Evolutionary conservation across 2,888 invertebrate genomes (phyloP), one percentile per base, ranked within the genome.

Genomic region (Drosophila merina): DNA sequence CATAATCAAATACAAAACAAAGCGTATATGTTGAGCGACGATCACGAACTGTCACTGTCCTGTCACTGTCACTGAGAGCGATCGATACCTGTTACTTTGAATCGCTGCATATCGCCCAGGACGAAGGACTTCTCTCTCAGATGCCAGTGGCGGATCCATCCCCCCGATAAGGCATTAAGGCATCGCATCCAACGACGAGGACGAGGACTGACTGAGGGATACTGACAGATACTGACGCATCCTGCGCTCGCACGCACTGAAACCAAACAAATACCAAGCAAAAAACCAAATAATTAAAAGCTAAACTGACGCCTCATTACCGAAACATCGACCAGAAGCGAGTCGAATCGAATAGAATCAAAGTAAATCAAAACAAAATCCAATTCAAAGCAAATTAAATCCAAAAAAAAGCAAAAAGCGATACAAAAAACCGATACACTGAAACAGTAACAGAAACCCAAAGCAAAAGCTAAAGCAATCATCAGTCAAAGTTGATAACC

Each of bases 81-180:
- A 54, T 71, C 50, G 49, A 58, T 48, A 66, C 44, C 69, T 50
- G 59, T 36, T 31, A 48, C 51, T 48, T 36, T 58, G 31, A 30
- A 51, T 42, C 49, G 50, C 20, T 60, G 60, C 62, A 60, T 59
- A 38, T 26, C 33, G 54, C 48, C 4, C 62, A 70, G 69, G 69
- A 70, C 72, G 48, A 51, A 70, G 70, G 71, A 71, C 40, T n/a
- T 26, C 33, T 63, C 50, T 58, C 72, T 63, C 78, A 84, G 76
- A 86, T 87, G 85, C 76, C 55, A 77, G 72, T 79, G 71, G 64
- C 57, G 62, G 57, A 76, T 47, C 36, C 36, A 36, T 47, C 56
- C 45, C 54, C 72, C 62, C 62, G 62, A 62, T 62, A 70, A 60
- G 70, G 72, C 60, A 59, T 45, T 45, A 10, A 5, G 5, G 28